These are phyloP conservation scores for Macrostomum cliftonense DNA, from an alignment of 2,888 invertebrate genomes.

Conservation along the genomic window DNA sequence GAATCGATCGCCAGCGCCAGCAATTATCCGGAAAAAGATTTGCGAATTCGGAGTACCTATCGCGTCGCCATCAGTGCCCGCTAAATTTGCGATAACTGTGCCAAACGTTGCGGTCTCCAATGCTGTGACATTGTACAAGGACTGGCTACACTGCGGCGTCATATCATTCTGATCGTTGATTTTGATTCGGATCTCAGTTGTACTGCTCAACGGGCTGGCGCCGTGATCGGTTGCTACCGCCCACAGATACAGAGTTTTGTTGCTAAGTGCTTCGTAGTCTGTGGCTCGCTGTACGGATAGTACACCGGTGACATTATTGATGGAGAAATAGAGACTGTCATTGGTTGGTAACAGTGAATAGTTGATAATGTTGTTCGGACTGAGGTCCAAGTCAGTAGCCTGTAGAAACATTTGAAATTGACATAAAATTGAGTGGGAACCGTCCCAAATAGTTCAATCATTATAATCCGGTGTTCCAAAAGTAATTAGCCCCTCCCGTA, in stretches of 20 bases:
- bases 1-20: constrained; percentile 78
- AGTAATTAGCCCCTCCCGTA: too few relatives aligned
- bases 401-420: too few relatives aligned
- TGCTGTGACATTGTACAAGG: too few relatives aligned
- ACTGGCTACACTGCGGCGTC: not conserved
- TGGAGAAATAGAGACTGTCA: constrained; percentile 38
- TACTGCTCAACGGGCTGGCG: constrained; percentile 15
- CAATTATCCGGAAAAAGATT: constrained; percentile 70
- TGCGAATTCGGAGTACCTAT: constrained; percentile 55
- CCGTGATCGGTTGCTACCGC: constrained; percentile 26
- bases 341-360: too few relatives aligned
- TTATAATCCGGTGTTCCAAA: too few relatives aligned
- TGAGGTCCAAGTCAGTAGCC: too few relatives aligned
- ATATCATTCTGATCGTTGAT: constrained; percentile 19
- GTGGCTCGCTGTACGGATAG: constrained; percentile 20
- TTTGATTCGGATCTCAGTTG: too few relatives aligned
- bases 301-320: constrained; percentile 49
- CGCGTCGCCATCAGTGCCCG: constrained; percentile 59
- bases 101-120: too few relatives aligned
- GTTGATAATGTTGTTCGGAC: too few relatives aligned
- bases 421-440: too few relatives aligned
- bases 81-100: too few relatives aligned
- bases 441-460: too few relatives aligned
- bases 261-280: constrained; percentile 20
- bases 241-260: constrained; percentile 12